phyloP scores from a whole-genome alignment of 2,113 vertebrate genomes.

The Raja brachyura region DNA sequence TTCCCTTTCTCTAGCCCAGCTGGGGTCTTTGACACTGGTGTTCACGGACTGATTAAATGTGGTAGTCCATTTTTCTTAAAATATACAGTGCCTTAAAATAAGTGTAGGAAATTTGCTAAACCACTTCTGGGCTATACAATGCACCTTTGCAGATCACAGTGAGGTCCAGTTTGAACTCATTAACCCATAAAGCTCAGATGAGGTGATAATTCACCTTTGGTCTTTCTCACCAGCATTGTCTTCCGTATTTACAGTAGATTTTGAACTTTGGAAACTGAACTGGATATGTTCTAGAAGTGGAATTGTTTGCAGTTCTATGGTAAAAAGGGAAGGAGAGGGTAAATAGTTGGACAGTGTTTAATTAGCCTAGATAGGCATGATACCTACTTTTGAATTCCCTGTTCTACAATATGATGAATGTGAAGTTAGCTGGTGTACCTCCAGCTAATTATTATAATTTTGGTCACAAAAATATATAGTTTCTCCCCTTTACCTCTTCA shows the following conservation, averaged over 20 bases:
- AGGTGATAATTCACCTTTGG: not conserved
- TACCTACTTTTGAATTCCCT: too few species aligned
- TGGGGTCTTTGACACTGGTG: too few species aligned
- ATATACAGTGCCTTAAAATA: not conserved
- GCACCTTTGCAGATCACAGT: not conserved
- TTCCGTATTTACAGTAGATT: not conserved
- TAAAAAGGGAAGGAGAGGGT: too few species aligned
- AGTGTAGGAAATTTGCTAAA: not conserved
- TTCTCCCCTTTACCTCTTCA: not conserved
- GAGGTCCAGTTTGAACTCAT: not conserved
- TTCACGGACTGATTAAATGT: too few species aligned
- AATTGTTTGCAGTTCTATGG: too few species aligned
- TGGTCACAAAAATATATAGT: not conserved
- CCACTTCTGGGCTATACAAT: not conserved
- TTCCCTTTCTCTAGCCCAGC: too few species aligned
- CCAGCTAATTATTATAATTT: not conserved
- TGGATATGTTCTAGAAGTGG: too few species aligned
- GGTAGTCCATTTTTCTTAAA: too few species aligned
- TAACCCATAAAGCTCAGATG: not conserved
- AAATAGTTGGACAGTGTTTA: too few species aligned
- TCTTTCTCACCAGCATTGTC: not conserved
- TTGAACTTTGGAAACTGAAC: not conserved
- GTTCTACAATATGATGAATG: too few species aligned
- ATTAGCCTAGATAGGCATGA: too few species aligned
- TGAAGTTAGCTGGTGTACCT: not conserved